Evolutionary conservation across 2,888 invertebrate species (phyloP).

Genomic region (Calameuta filiformis): DNA sequence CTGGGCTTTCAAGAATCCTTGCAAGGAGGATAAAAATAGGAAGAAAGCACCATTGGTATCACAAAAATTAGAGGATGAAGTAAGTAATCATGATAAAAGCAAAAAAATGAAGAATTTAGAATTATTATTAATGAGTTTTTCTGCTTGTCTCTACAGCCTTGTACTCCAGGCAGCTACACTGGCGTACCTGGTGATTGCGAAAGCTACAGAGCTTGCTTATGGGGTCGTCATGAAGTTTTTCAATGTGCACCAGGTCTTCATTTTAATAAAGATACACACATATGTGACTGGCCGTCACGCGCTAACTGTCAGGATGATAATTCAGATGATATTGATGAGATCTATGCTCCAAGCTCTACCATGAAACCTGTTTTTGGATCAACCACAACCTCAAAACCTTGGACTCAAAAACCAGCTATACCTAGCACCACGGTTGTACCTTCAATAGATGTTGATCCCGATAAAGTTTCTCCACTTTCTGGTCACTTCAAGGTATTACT

Average conservation of each 20-base stretch:
- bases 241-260: constrained; percentile 82
- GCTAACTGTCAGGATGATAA: constrained; percentile 70
- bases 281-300: constrained; percentile 81
- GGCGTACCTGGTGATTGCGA: constrained; percentile 75
- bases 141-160: constrained; percentile 31
- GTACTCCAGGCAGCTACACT: constrained; percentile 50
- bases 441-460: constrained; percentile 64
- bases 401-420: constrained; percentile 47
- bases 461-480: constrained; percentile 66
- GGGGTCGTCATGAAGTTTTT: constrained; percentile 80
- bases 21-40: constrained; percentile 28
- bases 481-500: constrained; percentile 74
- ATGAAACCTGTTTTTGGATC: constrained; percentile 25
- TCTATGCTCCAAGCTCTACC: constrained; percentile 24
- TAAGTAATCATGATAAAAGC: constrained; percentile 19
- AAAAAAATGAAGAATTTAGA: constrained; percentile 9
- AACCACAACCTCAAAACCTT: constrained; percentile 39
- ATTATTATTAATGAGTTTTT: not conserved
- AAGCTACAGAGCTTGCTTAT: constrained; percentile 81
- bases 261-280: constrained; percentile 75
- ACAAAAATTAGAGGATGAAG: not conserved
- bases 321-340: constrained; percentile 6
- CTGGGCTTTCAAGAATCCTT: constrained; percentile 73
- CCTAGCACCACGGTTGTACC: constrained; percentile 48
- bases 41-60: not conserved